A percentile compares a stretch with the other conserved stretches of the same genome.
Conservation (phyloP, 2,113 vertebrate species). For the Hippocampus zosterae region DNA sequence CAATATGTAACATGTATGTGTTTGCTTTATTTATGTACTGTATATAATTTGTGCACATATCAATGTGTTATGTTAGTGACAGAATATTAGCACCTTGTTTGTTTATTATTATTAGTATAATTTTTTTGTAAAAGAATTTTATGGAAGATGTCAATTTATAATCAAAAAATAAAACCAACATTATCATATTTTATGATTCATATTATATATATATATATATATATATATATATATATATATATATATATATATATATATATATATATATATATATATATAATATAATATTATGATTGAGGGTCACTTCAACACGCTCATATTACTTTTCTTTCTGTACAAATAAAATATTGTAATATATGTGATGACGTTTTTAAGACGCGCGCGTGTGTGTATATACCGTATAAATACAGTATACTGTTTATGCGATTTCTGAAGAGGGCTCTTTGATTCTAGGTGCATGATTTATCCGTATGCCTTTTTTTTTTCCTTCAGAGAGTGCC, state of each 20-base stretch:
- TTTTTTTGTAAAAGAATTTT: slow-evolving; percentile 57
- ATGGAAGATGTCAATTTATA: slow-evolving; percentile 71
- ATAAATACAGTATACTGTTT: slow-evolving; percentile 78
- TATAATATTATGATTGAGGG: slow-evolving; percentile 69
- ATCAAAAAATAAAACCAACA: slow-evolving; percentile 64
- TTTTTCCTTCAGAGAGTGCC: slow-evolving; percentile 48
- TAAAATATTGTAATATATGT: slow-evolving; percentile 84
- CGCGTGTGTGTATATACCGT: slow-evolving; percentile 62
- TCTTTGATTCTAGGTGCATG: slow-evolving; percentile 77
- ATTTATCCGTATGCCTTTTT: slow-evolving; percentile 75
- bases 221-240: slow-evolving; percentile 63
- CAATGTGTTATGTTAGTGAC: slow-evolving; percentile 66
- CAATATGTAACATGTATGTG: slow-evolving; percentile 20
- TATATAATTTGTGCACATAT: slow-evolving; percentile 63
- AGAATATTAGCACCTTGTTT: slow-evolving; percentile 78
- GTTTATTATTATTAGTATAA: slow-evolving; percentile 43
- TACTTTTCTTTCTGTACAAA: slow-evolving; percentile 81
- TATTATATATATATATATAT: slow-evolving; percentile 68
- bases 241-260: slow-evolving; percentile 57
- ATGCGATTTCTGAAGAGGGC: slow-evolving; percentile 79
- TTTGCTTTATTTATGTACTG: slow-evolving; percentile 62
- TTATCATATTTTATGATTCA: slow-evolving; percentile 65
- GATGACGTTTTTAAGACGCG: slow-evolving; percentile 71
- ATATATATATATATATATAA: slow-evolving; percentile 56
- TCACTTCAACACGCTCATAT: slow-evolving; percentile 65